phyloP scores from a whole-genome alignment of 2,888 invertebrate genomes.

The Synanthedon formicaeformis region DNA sequence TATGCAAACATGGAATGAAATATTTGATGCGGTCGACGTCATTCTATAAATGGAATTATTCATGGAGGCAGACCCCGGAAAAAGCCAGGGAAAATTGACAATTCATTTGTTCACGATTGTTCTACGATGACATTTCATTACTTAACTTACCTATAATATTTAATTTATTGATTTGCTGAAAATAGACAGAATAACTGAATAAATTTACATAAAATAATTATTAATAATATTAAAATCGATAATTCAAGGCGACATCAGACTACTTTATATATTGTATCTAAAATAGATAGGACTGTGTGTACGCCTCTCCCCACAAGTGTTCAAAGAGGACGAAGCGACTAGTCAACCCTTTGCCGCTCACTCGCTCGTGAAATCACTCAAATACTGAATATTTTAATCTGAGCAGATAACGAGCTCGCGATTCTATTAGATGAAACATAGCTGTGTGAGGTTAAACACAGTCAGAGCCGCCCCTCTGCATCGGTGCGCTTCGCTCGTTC shows the following conservation, averaged over 20 bases:
- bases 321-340: conserved; percentile 66
- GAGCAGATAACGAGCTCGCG: conserved; percentile 70
- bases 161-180: neutral
- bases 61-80: conserved; percentile 53
- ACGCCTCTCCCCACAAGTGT: conserved; percentile 57
- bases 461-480: conserved; percentile 25
- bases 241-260: conserved; percentile 22
- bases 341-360: conserved; percentile 70
- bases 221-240: conserved; percentile 22
- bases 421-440: conserved; percentile 69
- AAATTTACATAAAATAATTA: conserved; percentile 7
- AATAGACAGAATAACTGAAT: neutral
- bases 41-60: conserved; percentile 65
- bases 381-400: conserved; percentile 72
- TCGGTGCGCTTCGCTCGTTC: conserved; percentile 10
- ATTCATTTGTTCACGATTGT: conserved; percentile 58
- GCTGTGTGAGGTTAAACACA: conserved; percentile 60
- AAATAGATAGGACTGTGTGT: conserved; percentile 39
- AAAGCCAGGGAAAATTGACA: conserved; percentile 57
- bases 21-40: conserved; percentile 60
- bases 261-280: conserved; percentile 36
- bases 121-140: conserved; percentile 4
- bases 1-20: conserved; percentile 57
- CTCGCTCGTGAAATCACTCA: conserved; percentile 71
- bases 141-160: too few relatives aligned